Evolutionary conservation across 2,888 invertebrate species (phyloP).

Genomic region (Drosophila prolongata): DNA sequence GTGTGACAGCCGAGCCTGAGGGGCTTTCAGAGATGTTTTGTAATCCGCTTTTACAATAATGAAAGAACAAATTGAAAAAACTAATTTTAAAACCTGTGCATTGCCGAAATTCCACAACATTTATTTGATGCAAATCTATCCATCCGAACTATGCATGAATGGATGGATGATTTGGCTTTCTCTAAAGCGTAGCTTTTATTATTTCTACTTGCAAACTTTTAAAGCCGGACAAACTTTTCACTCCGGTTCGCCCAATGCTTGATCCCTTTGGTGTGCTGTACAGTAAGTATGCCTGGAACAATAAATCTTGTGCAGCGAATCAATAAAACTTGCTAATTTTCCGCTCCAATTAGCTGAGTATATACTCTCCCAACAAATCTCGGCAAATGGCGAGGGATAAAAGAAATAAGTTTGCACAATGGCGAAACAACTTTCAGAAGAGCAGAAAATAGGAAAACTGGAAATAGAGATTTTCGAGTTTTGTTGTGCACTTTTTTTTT

Average conservation of each 20-base stretch:
- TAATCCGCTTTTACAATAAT: constrained; percentile 75
- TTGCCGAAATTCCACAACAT: constrained; percentile 20
- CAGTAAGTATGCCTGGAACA: constrained; percentile 19
- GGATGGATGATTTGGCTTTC: constrained; percentile 43
- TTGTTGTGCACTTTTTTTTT: neutral
- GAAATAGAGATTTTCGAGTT: neutral
- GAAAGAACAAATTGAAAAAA: constrained; percentile 44
- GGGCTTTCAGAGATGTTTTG: constrained; percentile 49
- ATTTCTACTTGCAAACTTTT: constrained; percentile 15
- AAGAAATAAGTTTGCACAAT: constrained; percentile 42
- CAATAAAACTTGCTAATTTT: constrained; percentile 73
- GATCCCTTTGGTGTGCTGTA: neutral
- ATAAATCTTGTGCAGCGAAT: constrained; percentile 49
- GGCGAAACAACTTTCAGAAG: constrained; percentile 26
- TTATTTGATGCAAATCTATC: constrained; percentile 33
- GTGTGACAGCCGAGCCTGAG: constrained; percentile 42
- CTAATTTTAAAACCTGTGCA: constrained; percentile 13
- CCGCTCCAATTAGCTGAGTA: constrained; percentile 69
- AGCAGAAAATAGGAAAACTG: constrained; percentile 7
- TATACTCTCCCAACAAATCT: constrained; percentile 45
- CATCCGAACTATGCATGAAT: constrained; percentile 54
- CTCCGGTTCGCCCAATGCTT: neutral
- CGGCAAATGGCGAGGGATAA: constrained; percentile 19
- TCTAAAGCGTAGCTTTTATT: constrained; percentile 8
- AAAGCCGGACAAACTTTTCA: constrained; percentile 22